phyloP scores from a whole-genome alignment of 2,113 vertebrate genomes.

The Corythornis madagascariensis region DNA sequence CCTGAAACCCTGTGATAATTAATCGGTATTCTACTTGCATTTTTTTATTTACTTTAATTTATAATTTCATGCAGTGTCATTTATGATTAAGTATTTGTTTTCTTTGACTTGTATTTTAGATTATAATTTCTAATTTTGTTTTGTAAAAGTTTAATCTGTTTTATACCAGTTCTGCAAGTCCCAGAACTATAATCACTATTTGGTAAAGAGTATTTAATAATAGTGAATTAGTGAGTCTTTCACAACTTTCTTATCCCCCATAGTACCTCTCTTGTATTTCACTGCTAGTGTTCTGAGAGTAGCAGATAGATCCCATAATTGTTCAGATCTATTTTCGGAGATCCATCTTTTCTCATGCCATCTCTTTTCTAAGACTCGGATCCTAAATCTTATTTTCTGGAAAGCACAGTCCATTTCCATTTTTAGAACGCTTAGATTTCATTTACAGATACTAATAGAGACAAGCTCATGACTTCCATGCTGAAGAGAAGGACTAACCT shows the following conservation, averaged over 20 bases:
- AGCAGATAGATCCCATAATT: background rate
- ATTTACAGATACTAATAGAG: background rate
- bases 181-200: background rate
- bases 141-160: background rate
- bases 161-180: background rate
- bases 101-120: conserved; percentile 26
- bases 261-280: background rate
- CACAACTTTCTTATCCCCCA: background rate
- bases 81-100: conserved; percentile 39
- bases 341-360: background rate
- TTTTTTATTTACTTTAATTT: conserved; percentile 61
- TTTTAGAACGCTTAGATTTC: background rate
- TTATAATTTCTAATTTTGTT: conserved; percentile 46
- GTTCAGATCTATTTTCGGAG: background rate
- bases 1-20: conserved; percentile 42
- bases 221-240: background rate
- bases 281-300: background rate
- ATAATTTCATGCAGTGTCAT: conserved; percentile 47
- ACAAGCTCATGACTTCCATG: background rate
- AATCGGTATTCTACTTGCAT: conserved; percentile 34
- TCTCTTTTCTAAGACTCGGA: background rate
- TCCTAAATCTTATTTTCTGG: background rate
- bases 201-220: background rate
- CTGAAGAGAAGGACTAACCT: background rate
- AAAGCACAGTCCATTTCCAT: background rate